Conservation (phyloP, 2,888 invertebrate species). For the Periphyllus acericola region DNA sequence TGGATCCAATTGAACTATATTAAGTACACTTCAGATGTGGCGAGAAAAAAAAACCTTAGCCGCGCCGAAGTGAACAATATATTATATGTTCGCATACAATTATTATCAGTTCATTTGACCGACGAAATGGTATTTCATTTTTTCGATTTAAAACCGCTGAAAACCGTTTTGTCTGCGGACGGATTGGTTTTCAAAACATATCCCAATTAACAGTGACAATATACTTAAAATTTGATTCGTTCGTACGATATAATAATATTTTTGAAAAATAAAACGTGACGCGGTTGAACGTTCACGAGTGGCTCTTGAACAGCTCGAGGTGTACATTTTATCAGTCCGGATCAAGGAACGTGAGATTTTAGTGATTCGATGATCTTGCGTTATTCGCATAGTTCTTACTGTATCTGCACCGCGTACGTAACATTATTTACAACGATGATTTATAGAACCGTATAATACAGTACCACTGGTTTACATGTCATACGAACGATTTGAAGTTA, state of each 20-base stretch:
- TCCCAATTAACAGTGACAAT: background rate
- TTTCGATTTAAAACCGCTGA: background rate
- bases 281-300: background rate
- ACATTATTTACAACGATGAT: too few relatives aligned
- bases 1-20: conserved; percentile 2
- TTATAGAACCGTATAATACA: too few relatives aligned
- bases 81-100: background rate
- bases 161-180: too few relatives aligned
- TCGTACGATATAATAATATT: background rate
- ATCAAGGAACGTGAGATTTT: background rate
- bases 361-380: background rate
- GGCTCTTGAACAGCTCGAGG: background rate
- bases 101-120: background rate
- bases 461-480: too few relatives aligned
- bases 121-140: background rate
- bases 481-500: too few relatives aligned
- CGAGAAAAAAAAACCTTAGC: background rate
- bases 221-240: background rate
- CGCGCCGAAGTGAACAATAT: background rate
- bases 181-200: background rate
- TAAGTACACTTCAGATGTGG: background rate
- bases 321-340: background rate
- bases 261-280: background rate
- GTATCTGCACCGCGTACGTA: background rate
- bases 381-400: background rate